Evolutionary conservation across 2,888 invertebrate genomes (phyloP).

Genomic region (Eupelmus urozonus): DNA sequence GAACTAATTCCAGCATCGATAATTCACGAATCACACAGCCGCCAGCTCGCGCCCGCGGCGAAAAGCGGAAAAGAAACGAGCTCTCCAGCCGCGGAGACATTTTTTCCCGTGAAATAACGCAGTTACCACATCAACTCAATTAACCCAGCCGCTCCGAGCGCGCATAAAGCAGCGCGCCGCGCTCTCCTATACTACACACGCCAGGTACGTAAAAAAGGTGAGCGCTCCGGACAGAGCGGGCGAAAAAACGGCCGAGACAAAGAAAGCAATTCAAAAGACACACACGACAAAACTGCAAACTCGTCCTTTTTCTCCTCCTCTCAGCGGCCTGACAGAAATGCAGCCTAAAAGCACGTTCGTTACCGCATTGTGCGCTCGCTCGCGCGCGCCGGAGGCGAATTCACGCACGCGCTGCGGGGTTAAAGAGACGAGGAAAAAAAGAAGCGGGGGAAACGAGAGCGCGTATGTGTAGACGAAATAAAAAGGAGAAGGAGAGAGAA

Average conservation of each 20-base stretch:
- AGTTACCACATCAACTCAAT: slow-evolving; percentile 49
- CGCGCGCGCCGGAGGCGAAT: not conserved
- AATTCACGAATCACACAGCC: no score
- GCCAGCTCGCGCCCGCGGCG: no score
- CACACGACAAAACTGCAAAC: slow-evolving; percentile 48
- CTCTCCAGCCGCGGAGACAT: no score
- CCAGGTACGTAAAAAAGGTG: not conserved
- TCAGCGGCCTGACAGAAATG: slow-evolving; percentile 35
- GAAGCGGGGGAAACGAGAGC: not conserved
- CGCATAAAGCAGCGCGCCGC: no score
- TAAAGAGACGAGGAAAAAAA: not conserved
- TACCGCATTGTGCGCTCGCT: slow-evolving; percentile 45
- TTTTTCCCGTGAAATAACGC: slow-evolving; percentile 20
- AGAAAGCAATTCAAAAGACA: slow-evolving; percentile 56
- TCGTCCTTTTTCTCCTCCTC: slow-evolving; percentile 48
- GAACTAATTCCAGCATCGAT: no score
- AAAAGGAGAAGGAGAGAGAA: slow-evolving; percentile 1
- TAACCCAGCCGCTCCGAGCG: slow-evolving; percentile 29
- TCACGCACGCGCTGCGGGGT: not conserved
- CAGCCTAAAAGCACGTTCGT: slow-evolving; percentile 55
- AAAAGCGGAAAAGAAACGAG: no score
- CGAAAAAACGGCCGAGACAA: slow-evolving; percentile 20
- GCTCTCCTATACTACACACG: no score
- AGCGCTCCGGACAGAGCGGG: not conserved
- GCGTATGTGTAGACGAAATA: not conserved